A percentile compares a stretch with the other conserved stretches of the same genome.
Conservation (phyloP, 1,140 invertebrate species). For the Pseudomyrmex dendroicus region DNA sequence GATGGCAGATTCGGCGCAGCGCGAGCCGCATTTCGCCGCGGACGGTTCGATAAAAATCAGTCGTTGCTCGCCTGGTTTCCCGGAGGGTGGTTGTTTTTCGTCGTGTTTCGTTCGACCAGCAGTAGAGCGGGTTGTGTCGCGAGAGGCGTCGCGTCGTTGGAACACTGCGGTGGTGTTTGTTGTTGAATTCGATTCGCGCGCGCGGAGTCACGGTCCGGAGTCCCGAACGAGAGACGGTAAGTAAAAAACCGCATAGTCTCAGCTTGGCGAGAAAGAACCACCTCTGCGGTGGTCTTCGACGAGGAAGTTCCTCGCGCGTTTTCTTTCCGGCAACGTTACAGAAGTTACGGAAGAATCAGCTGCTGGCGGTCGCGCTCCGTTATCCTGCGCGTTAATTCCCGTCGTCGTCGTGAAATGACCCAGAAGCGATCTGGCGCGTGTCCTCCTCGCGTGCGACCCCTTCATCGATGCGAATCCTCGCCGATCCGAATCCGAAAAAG, state of each 20-base stretch:
- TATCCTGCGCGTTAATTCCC: no score
- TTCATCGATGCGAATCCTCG: no score
- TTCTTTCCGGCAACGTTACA: no score
- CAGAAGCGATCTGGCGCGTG: slow-evolving; percentile 67
- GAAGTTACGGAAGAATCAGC: slow-evolving; percentile 38
- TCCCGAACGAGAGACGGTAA: slow-evolving; percentile 4
- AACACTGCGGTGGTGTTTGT: no score
- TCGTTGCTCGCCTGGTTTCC: slow-evolving; percentile 37
- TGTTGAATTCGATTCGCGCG: no score
- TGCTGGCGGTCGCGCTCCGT: slow-evolving; percentile 27
- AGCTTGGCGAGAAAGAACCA: no score
- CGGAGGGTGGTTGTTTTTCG: slow-evolving; percentile 59
- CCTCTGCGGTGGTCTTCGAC: background rate
- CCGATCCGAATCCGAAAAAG: background rate
- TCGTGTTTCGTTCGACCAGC: slow-evolving; percentile 32
- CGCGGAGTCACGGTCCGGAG: background rate
- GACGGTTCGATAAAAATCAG: slow-evolving; percentile 80
- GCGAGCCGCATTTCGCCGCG: slow-evolving; percentile 72
- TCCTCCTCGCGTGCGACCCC: background rate
- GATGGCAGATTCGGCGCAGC: slow-evolving; percentile 54
- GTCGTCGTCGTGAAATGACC: slow-evolving; percentile 47
- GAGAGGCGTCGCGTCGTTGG: no score
- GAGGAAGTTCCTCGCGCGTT: background rate
- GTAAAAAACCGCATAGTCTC: background rate
- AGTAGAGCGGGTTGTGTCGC: background rate